These are phyloP conservation scores for Tragulus kanchil DNA, from an alignment of 2,113 vertebrate species.

Conservation along the genomic window DNA sequence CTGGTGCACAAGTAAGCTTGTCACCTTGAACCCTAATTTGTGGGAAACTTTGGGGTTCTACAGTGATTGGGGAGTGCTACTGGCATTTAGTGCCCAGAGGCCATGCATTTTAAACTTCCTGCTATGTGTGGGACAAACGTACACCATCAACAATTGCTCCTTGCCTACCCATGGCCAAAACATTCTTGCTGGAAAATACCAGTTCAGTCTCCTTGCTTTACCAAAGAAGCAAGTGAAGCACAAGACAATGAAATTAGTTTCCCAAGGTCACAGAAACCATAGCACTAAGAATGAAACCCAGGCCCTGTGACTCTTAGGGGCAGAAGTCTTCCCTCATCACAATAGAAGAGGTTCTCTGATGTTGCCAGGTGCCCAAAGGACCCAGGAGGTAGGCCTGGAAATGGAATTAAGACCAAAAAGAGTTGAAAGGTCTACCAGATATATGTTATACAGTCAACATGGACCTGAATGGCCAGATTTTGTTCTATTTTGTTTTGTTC, in stretches of 20 bases:
- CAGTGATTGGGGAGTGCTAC: background rate
- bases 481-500: conserved; percentile 26
- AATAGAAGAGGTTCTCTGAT: background rate
- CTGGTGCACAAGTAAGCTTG: background rate
- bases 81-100: background rate
- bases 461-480: background rate
- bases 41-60: background rate
- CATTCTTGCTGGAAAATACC: background rate
- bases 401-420: background rate
- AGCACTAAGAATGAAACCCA: background rate
- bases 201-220: background rate
- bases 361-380: background rate
- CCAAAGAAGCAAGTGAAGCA: background rate
- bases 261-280: background rate
- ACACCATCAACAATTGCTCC: background rate
- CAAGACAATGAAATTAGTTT: background rate
- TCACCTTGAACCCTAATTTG: background rate
- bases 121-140: background rate
- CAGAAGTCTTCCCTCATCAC: background rate
- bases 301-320: background rate
- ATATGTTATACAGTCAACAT: background rate
- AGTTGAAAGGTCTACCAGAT: background rate
- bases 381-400: background rate
- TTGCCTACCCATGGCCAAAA: background rate
- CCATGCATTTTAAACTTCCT: background rate